Base-by-base conservation (phyloP, 2,113 vertebrate species). In the Notothenia coriiceps region DNA sequence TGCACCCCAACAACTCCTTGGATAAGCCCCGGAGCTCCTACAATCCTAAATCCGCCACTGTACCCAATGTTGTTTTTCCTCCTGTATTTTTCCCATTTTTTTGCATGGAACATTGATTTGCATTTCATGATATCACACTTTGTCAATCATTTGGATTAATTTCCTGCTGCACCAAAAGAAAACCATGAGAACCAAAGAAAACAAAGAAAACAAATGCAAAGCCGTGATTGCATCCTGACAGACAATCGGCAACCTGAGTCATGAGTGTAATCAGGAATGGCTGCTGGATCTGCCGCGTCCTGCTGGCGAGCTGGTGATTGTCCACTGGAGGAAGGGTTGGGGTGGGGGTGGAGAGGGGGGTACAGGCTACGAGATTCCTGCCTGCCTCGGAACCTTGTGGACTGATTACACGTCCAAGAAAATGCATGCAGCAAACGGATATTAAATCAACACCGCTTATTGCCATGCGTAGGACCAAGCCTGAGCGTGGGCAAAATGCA, bases 371-470 rank as follows among this genome's bases (percentile, higher is more conserved):
- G 55, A 76, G 82, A 92, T 94, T 94, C 91, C 91, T 88, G 87
- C 84, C 77, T 80, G 77, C 61, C 10, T 22, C 79, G 70, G 82
- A 82, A 84, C 85, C 87, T 87, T 87, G 85, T 70, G 83, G 86
- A 91, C 91, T 94, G 92, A 94, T 94, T 94, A 88, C 86, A 88
- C 6, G 46, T 88, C 89, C 68, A 60, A 63, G 76, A 74, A 91
- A 93, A 91, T 89, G 87, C 91, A 91, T 83, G 90, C 59, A 33
- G 87, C 88, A 88, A 89, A 92, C 79, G 49, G 79, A 93, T 87
- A 92, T 94, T 93, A 92, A 93, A 95, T 93, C 92, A 94, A 80
- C 70, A 56, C 70, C 74, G 87, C 84, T 91, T 91, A 92, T 91
- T 93, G 88, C 84, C 59, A 74, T 86, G 88, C 85, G 80, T 43